phyloP scores from a whole-genome alignment of 2,113 vertebrate genomes.

The Cyanistes caeruleus region DNA sequence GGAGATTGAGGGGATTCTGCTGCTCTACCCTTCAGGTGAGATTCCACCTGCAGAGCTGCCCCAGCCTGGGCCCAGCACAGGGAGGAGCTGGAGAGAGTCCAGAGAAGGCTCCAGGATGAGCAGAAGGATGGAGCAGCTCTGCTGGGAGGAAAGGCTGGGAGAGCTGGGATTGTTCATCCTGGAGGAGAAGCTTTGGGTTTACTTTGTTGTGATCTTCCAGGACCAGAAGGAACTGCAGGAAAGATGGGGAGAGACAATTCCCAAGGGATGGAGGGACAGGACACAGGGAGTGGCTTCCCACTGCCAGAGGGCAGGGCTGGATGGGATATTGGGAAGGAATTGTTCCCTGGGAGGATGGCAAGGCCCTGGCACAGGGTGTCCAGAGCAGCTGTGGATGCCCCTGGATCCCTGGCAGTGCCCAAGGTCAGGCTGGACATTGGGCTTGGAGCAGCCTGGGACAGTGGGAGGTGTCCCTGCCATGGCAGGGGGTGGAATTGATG shows the following conservation, averaged over 20 bases:
- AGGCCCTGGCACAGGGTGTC: not conserved
- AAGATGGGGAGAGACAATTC: fast-evolving
- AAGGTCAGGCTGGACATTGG: not conserved
- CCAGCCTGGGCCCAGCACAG: not conserved
- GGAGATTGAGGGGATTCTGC: not conserved
- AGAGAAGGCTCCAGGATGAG: not conserved
- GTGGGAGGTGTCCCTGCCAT: not conserved
- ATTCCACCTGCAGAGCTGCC: not conserved
- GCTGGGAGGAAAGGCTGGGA: not conserved
- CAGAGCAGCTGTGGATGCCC: not conserved
- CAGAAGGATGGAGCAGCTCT: not conserved
- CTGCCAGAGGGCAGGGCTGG: fast-evolving
- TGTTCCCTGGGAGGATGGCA: fast-evolving
- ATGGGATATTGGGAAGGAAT: not conserved
- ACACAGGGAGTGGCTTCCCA: not conserved
- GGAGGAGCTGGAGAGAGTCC: fast-evolving
- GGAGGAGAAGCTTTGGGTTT: not conserved
- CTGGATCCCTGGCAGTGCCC: not conserved
- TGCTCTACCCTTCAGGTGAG: not conserved
- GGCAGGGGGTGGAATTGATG: not conserved
- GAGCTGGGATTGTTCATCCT: not conserved
- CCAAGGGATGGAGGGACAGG: fast-evolving
- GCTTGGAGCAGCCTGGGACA: not conserved
- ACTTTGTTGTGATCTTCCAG: fast-evolving
- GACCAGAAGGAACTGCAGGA: fast-evolving